Conservation (phyloP, 92 coral and sea anemone genomes). For the Desmophyllum pertusum region DNA sequence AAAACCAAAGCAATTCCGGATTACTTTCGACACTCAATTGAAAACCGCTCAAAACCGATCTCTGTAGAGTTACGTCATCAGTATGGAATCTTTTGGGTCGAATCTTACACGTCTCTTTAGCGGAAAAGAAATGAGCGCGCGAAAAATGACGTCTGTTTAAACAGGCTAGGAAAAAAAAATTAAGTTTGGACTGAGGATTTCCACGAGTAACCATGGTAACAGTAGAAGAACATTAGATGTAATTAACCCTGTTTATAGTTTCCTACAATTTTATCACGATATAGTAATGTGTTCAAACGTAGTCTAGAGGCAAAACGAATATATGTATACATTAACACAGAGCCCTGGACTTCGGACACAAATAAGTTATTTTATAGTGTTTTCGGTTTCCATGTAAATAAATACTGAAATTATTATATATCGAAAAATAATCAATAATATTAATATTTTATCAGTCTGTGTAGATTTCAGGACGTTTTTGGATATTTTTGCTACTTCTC, state of each 20-base stretch:
- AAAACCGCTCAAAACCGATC: background rate
- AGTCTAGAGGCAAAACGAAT: background rate
- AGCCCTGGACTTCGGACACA: background rate
- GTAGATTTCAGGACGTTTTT: background rate
- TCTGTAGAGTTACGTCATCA: background rate
- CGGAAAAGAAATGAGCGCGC: background rate
- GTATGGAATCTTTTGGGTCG: too few species aligned
- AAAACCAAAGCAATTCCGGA: too few species aligned
- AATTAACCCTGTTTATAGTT: background rate
- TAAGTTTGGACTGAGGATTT: background rate
- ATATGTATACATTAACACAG: background rate
- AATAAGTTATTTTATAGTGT: constrained; percentile 21
- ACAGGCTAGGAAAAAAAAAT: too few species aligned
- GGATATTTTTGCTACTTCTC: background rate
- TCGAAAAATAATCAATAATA: background rate
- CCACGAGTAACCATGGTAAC: background rate
- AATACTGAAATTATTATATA: background rate
- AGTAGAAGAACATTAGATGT: background rate
- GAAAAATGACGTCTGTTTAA: background rate
- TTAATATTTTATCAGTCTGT: background rate
- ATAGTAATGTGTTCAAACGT: background rate
- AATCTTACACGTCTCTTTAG: background rate
- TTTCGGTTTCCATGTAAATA: constrained; percentile 8
- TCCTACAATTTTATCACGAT: background rate
- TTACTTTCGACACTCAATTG: background rate